A percentile compares a stretch with the other conserved stretches of the same genome.
Conservation (phyloP, 2,888 invertebrate genomes). For the Eustalomyia histrio region DNA sequence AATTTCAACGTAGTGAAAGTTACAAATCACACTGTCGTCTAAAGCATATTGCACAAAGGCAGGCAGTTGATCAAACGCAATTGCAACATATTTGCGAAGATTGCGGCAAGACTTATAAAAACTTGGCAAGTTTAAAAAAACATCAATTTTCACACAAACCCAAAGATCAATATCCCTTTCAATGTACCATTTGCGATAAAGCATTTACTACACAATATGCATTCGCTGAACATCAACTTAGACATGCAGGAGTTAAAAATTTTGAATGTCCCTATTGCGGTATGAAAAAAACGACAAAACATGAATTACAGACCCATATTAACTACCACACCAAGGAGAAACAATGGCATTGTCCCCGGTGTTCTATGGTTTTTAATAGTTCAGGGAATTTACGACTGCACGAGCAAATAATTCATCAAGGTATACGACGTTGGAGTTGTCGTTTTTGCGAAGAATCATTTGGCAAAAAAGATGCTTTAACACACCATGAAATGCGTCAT, state of each 20-base stretch:
- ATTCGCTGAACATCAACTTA: constrained; percentile 70
- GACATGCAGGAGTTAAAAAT: constrained; percentile 70
- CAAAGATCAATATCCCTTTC: constrained; percentile 68
- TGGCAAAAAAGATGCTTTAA: constrained; percentile 70
- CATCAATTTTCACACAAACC: constrained; percentile 68
- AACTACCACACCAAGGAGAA: constrained; percentile 69
- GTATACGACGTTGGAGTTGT: constrained; percentile 68
- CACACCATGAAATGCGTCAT: constrained; percentile 71
- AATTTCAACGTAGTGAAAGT: constrained; percentile 53
- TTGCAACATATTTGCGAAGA: constrained; percentile 67
- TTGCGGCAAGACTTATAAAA: constrained; percentile 68
- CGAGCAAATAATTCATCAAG: constrained; percentile 69
- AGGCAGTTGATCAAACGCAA: neutral
- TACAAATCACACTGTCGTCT: constrained; percentile 66
- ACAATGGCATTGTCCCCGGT: constrained; percentile 69
- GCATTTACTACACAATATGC: constrained; percentile 68
- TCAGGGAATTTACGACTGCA: constrained; percentile 69
- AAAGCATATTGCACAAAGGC: constrained; percentile 26
- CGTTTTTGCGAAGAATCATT: constrained; percentile 70
- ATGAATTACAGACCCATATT: constrained; percentile 69
- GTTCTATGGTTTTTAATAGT: constrained; percentile 68
- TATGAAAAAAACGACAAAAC: constrained; percentile 67
- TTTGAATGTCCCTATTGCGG: constrained; percentile 72
- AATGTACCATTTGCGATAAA: constrained; percentile 74
- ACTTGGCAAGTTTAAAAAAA: constrained; percentile 64